Evolutionary conservation across 2,113 vertebrate species (phyloP).

Genomic region (Indicator indicator): DNA sequence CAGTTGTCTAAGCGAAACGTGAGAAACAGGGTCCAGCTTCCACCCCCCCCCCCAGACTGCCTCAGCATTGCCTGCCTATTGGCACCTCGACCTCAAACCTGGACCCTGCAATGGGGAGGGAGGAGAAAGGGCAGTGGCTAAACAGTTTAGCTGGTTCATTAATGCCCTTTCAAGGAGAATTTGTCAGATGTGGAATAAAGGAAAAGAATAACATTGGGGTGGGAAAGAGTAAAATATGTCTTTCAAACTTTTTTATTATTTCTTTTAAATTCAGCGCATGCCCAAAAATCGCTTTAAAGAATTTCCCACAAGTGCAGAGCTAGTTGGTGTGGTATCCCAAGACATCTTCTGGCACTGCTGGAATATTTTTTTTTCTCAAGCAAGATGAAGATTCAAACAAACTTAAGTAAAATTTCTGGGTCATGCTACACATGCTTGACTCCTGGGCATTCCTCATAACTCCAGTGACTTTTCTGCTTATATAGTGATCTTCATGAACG

Average conservation of each 20-base stretch:
- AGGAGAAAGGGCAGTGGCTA: no score
- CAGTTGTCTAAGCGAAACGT: no score
- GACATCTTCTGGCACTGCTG: not conserved
- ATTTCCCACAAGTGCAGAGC: not conserved
- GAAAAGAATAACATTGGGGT: not conserved
- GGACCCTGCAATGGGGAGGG: no score
- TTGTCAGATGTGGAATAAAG: not conserved
- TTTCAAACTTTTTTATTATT: not conserved
- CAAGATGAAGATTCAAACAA: not conserved
- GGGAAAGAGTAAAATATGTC: not conserved
- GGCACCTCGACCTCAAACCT: no score
- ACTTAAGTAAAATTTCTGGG: not conserved
- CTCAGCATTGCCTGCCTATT: no score
- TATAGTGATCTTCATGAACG: not conserved
- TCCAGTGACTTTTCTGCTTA: not conserved
- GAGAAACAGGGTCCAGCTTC: no score
- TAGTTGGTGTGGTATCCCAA: not conserved
- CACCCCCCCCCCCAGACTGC: no score
- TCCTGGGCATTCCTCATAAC: not conserved
- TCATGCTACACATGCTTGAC: not conserved
- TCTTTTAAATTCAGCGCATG: not conserved
- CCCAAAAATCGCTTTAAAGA: not conserved
- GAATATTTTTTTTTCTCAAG: not conserved
- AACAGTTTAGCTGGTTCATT: no score
- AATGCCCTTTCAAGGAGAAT: not conserved